Evolutionary conservation across 30 jellyfish, hydroid and myxozoan genomes (phyloP).

Genomic region (Morbakka virulenta): DNA sequence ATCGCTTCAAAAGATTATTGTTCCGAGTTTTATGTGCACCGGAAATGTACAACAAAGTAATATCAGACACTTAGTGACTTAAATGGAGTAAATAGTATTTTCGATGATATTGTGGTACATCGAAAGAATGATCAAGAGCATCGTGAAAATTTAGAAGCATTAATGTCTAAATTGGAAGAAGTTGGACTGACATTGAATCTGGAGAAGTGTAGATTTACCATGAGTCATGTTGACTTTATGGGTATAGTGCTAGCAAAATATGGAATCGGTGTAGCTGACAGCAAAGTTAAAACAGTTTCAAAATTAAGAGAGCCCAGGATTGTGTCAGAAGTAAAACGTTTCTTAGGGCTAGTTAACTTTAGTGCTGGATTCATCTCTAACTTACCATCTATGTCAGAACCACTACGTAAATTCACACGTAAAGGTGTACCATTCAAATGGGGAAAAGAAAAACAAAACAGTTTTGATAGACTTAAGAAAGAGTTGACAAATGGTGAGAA

Average conservation of each 20-base stretch:
- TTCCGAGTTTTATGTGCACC: slow-evolving; percentile 15
- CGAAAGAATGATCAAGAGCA: slow-evolving; percentile 22
- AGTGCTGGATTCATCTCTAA: slow-evolving; percentile 18
- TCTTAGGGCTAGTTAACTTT: slow-evolving; percentile 25
- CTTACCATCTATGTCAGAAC: background rate
- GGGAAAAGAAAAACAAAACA: background rate
- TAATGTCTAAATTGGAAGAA: background rate
- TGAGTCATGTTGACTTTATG: background rate
- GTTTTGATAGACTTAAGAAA: slow-evolving; percentile 5
- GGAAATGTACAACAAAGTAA: slow-evolving; percentile 1
- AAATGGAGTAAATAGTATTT: background rate
- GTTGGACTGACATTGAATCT: background rate
- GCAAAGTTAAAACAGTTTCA: slow-evolving; percentile 49
- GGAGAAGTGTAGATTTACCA: background rate
- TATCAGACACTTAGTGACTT: slow-evolving; percentile 17
- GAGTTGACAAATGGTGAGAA: background rate
- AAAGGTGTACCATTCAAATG: slow-evolving; percentile 1
- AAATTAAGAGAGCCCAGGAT: slow-evolving; percentile 27
- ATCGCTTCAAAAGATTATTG: background rate
- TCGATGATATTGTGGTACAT: slow-evolving; percentile 32
- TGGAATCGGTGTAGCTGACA: slow-evolving; percentile 24
- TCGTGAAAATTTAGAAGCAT: background rate
- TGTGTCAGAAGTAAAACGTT: slow-evolving; percentile 18
- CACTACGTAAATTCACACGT: background rate
- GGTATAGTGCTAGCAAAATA: slow-evolving; percentile 7